These are phyloP conservation scores for Eucidaris tribuloides DNA, from an alignment of 35 echinoderm and acorn worm genomes.

Conservation along the genomic window DNA sequence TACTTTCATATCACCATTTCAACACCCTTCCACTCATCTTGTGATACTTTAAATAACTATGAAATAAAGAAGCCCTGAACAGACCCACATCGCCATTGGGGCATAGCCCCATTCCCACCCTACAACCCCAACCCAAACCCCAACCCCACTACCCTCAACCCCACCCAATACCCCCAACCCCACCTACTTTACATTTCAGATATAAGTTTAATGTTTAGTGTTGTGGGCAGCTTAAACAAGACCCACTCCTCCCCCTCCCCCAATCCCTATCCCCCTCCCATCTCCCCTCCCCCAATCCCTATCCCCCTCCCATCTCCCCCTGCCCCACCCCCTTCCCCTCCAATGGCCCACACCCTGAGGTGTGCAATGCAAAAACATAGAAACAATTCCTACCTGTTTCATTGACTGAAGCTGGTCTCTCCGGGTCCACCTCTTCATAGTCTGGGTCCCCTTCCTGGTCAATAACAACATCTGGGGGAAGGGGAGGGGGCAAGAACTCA, in stretches of 20 bases:
- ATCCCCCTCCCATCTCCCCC: not conserved
- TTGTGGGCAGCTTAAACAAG: not conserved
- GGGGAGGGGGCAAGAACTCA: constrained; percentile 29
- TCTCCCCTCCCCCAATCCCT: not conserved
- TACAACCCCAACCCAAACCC: no score
- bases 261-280: not conserved
- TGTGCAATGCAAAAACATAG: not conserved
- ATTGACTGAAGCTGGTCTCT: not conserved
- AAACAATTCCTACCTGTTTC: not conserved
- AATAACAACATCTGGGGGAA: not conserved
- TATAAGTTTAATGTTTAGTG: not conserved
- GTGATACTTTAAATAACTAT: no score
- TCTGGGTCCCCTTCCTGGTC: not conserved
- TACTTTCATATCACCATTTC: no score
- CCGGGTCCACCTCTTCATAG: constrained; percentile 8
- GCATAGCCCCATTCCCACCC: no score
- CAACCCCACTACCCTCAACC: no score
- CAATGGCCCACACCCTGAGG: not conserved
- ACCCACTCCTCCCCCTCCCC: not conserved
- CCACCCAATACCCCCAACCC: no score
- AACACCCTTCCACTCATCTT: no score
- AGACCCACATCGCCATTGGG: no score
- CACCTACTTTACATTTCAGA: no score
- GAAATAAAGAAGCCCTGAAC: no score
- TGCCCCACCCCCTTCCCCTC: not conserved